Conservation (phyloP, 2,888 invertebrate genomes). For the Zaprionus obscuricornis region DNA sequence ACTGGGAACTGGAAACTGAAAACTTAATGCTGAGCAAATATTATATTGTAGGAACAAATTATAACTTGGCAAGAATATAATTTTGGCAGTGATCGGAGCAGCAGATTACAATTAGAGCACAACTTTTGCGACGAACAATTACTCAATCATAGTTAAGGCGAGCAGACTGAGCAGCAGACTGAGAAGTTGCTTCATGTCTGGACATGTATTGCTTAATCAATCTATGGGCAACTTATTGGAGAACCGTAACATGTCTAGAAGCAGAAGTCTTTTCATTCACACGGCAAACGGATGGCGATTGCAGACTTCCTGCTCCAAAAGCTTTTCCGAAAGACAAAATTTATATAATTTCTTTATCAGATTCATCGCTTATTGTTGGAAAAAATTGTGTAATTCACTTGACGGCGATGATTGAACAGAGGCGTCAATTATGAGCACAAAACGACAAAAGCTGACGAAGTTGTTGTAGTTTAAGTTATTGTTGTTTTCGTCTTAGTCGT, state of each 20-base stretch:
- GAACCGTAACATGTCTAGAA: conserved; percentile 20
- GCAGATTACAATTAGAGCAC: conserved; percentile 67
- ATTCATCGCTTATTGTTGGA: conserved; percentile 57
- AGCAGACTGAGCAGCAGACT: too few relatives aligned
- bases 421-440: too few relatives aligned
- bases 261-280: conserved; percentile 52
- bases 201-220: conserved; percentile 49
- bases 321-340: conserved; percentile 64
- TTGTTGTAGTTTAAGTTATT: too few relatives aligned
- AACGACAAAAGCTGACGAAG: too few relatives aligned
- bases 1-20: conserved; percentile 23
- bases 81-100: conserved; percentile 55
- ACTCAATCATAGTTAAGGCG: conserved; percentile 57
- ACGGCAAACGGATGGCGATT: conserved; percentile 61
- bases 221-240: conserved; percentile 29
- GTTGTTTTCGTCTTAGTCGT: too few relatives aligned
- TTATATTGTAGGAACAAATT: conserved; percentile 22
- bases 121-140: conserved; percentile 51
- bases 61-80: conserved; percentile 49
- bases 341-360: conserved; percentile 73
- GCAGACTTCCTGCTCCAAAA: conserved; percentile 64
- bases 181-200: conserved; percentile 14
- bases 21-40: conserved; percentile 24
- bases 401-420: conserved; percentile 58
- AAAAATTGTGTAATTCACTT: conserved; percentile 68